These are phyloP conservation scores for Fistularia commersonii DNA, from an alignment of 2,797 vertebrate genomes.

Conservation along the genomic window DNA sequence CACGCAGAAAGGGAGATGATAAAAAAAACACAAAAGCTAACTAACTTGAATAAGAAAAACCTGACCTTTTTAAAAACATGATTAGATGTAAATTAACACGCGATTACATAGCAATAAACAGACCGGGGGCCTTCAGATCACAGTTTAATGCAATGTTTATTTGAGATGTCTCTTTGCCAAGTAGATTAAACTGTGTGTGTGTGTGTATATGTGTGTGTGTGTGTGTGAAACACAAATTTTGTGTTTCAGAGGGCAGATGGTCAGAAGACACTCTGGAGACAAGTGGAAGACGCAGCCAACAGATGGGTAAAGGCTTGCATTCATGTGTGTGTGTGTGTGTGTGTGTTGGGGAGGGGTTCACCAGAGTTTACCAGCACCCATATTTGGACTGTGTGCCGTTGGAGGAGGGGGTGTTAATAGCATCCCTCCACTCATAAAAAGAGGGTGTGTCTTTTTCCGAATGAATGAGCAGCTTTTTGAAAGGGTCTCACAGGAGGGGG, in stretches of 20 bases:
- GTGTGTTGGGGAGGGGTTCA: constrained; percentile 11
- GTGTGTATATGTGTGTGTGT: neutral
- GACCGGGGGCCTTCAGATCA: no score
- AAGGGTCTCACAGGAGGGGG: constrained; percentile 58
- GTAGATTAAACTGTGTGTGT: no score
- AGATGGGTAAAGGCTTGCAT: constrained; percentile 43
- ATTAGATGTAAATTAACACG: no score
- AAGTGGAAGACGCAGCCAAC: constrained; percentile 21
- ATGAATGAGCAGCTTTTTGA: constrained; percentile 71
- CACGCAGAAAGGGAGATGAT: no score
- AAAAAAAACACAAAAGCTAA: no score
- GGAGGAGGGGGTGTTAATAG: constrained; percentile 51
- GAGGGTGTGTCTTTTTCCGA: constrained; percentile 64
- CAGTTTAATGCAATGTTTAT: no score
- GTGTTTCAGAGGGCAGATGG: constrained; percentile 4
- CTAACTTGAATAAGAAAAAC: no score
- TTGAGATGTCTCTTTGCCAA: no score
- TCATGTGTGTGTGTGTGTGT: constrained; percentile 6
- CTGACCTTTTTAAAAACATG: no score
- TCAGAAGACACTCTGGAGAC: constrained; percentile 15
- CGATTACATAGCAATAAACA: no score
- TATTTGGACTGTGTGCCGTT: constrained; percentile 49
- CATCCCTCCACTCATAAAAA: constrained; percentile 66
- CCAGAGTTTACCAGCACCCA: constrained; percentile 42
- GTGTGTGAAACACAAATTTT: neutral